Evolutionary conservation across 2,888 invertebrate species (phyloP), one percentile per base, ranked within the genome.

Genomic region (Caenorhabditis sp.): DNA sequence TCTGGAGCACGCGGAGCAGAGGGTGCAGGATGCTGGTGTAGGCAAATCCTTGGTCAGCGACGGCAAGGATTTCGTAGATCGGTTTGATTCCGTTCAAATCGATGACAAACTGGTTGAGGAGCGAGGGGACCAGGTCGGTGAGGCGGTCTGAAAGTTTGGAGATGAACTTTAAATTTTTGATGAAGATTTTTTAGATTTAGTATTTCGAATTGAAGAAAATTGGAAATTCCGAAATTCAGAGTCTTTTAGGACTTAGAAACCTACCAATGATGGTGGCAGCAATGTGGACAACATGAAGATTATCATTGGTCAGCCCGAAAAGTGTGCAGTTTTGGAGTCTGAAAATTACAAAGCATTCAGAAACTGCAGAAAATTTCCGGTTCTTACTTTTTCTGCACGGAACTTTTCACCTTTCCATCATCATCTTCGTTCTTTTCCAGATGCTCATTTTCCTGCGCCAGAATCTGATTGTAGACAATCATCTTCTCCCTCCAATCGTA

Each of bases 191-290:
- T 59, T n/a, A 16, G 59, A 35, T n/a, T n/a, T n/a, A n/a, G n/a
- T n/a, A n/a, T n/a, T n/a, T n/a, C n/a, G n/a, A n/a, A n/a, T n/a
- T n/a, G 31, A 31, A 31, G 7, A 31, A 31, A 31, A 31, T 6
- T 6, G 7, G 31, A 31, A 31, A 31, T 31, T 31, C n/a, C 7
- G 31, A 31, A 31, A 31, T 31, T 31, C 31, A 31, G 7, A 31
- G 31, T 31, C 31, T 31, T 31, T 7, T 6, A 31, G 7, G 7
- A n/a, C 31, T 70, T 7, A 44, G 12, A 8, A 16, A 28, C 44
- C 47, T 41, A 58, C 80, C 80, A 28, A 74, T 74, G 16, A 80
- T 69, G 7, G 68, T 80, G 19, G 80, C 80, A 7, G 59, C 68
- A 0, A 80, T 19, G 14, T 61, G 49, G 4, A 74, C 74, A 6